phyloP scores from a whole-genome alignment of 64 coral and sea anemone genomes.

The Orbicella faveolata region DNA sequence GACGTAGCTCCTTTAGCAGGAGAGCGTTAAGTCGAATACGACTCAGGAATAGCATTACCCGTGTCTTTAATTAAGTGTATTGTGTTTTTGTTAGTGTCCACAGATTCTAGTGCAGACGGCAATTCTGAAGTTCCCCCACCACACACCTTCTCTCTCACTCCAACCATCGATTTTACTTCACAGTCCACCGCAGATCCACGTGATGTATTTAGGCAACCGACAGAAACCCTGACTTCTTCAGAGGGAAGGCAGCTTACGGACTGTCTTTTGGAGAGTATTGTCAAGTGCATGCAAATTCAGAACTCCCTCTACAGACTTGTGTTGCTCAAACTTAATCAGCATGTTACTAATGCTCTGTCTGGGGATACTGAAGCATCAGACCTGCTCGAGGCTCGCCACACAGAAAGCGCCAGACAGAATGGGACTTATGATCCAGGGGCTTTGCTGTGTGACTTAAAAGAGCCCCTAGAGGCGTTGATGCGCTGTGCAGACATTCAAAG shows the following conservation, averaged over 20 bases:
- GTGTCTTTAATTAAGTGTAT: not conserved
- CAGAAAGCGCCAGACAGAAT: not conserved
- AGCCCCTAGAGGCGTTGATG: constrained; percentile 10
- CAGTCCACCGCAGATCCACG: not conserved
- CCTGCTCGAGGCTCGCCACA: not conserved
- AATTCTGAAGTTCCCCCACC: not conserved
- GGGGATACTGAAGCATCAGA: not conserved
- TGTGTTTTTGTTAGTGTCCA: not conserved
- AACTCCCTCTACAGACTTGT: constrained; percentile 30
- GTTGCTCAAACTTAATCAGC: not conserved
- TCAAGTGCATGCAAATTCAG: constrained; percentile 39
- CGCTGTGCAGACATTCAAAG: constrained; percentile 50
- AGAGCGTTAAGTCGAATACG: no score
- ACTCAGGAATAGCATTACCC: not conserved
- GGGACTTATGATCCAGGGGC: not conserved
- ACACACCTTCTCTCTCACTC: not conserved
- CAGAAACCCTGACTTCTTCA: not conserved
- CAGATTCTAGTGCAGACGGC: not conserved
- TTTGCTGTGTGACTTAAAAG: constrained; percentile 6
- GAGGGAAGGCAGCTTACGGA: not conserved
- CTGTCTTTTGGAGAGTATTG: not conserved
- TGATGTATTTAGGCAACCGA: not conserved
- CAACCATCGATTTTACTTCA: not conserved
- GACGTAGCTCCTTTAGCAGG: no score
- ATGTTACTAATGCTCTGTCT: not conserved